Evolutionary conservation across 1,140 invertebrate genomes (phyloP).

Genomic region (Meloidogyne floridensis): DNA sequence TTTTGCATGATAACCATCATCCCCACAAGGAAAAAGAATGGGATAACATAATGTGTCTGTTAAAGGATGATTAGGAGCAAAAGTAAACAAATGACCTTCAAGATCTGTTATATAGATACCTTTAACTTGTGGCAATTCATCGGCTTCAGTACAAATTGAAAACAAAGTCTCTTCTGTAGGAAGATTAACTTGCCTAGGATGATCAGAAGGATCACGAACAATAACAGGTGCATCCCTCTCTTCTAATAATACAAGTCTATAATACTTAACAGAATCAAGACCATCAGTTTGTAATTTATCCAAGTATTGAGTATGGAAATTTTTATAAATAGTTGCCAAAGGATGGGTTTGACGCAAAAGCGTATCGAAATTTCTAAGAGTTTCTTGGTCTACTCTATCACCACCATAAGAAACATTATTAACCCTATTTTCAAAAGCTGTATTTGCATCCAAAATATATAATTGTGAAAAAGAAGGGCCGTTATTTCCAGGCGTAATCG

Average conservation of each 20-base stretch:
- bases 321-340: no score
- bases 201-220: background rate
- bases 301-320: no score
- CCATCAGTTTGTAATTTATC: no score
- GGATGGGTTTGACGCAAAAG: no score
- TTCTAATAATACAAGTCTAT: background rate
- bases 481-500: background rate
- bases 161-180: background rate
- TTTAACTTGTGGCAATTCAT: no score
- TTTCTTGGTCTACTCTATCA: no score
- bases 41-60: background rate
- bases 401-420: background rate
- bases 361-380: no score
- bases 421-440: background rate
- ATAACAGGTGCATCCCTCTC: background rate
- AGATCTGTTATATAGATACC: no score
- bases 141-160: background rate
- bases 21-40: background rate
- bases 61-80: no score
- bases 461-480: background rate
- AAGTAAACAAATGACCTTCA: no score
- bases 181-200: background rate
- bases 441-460: conserved; percentile 8
- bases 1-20: background rate
- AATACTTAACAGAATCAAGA: no score